Conservation (phyloP, 2,888 invertebrate genomes). For the Dascillus cervinus region DNA sequence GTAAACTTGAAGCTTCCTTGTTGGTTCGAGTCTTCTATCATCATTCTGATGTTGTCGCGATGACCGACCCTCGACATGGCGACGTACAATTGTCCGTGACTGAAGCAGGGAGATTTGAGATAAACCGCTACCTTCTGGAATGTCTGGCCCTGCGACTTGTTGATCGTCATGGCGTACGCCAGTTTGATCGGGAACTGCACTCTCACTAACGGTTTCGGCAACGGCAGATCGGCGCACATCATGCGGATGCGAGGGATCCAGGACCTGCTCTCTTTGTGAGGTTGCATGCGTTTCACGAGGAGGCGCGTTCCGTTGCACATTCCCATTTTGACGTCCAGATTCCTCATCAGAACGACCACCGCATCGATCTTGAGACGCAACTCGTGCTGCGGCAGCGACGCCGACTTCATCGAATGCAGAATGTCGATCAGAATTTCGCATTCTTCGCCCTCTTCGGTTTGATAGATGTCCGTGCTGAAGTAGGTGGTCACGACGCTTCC, state of each 20-base stretch:
- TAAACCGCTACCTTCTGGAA: slow-evolving; percentile 12
- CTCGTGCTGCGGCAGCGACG: slow-evolving; percentile 20
- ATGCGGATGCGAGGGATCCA: slow-evolving; percentile 31
- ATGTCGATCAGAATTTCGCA: slow-evolving; percentile 5
- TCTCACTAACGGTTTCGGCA: slow-evolving; percentile 21
- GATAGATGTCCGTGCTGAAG: slow-evolving; percentile 8
- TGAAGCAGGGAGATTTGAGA: slow-evolving; percentile 4
- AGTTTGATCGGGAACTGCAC: slow-evolving; percentile 26
- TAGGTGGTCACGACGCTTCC: slow-evolving; percentile 8
- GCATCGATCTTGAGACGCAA: slow-evolving; percentile 17
- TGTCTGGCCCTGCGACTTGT: slow-evolving; percentile 24
- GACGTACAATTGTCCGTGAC: slow-evolving; percentile 29
- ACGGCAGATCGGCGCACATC: slow-evolving; percentile 26
- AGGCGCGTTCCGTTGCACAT: slow-evolving; percentile 22
- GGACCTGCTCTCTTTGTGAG: slow-evolving; percentile 19
- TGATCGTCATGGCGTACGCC: slow-evolving; percentile 31
- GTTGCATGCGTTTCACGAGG: slow-evolving; percentile 15
- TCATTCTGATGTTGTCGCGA: no score
- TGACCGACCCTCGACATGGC: slow-evolving; percentile 22
- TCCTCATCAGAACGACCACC: slow-evolving; percentile 20
- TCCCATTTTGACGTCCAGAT: slow-evolving; percentile 16
- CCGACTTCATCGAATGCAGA: neutral
- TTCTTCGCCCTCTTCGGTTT: slow-evolving; percentile 6
- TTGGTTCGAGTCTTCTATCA: no score
- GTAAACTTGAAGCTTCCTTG: no score